phyloP scores from a whole-genome alignment of 2,797 vertebrate species.

The Pitangus sulphuratus region DNA sequence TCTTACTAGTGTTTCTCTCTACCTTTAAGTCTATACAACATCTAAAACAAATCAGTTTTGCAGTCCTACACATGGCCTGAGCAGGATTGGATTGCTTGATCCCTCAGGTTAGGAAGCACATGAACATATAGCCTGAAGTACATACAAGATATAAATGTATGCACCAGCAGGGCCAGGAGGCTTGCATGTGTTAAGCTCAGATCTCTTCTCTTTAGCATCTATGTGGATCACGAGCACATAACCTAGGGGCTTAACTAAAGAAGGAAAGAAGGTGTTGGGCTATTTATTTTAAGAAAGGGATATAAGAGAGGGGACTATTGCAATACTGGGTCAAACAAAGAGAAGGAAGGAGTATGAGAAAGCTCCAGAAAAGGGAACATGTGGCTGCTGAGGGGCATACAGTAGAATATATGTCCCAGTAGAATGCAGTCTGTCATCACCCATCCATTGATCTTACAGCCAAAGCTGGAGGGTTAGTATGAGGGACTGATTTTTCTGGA shows the following conservation, averaged over 20 bases:
- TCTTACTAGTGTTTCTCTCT: not conserved
- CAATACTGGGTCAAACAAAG: not conserved
- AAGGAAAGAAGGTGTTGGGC: not conserved
- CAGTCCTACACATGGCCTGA: not conserved
- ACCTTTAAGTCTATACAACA: not conserved
- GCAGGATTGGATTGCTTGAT: not conserved
- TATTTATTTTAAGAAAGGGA: not conserved
- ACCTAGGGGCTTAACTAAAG: not conserved
- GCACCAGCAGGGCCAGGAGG: not conserved
- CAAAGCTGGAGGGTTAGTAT: not conserved
- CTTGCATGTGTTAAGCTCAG: not conserved
- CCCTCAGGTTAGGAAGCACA: not conserved
- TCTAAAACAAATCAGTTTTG: not conserved
- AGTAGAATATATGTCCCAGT: not conserved
- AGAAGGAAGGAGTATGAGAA: not conserved
- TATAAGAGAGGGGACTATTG: not conserved
- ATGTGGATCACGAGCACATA: not conserved
- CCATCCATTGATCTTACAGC: not conserved
- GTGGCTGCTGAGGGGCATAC: accelerated
- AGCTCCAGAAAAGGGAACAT: not conserved
- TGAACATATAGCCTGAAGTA: not conserved
- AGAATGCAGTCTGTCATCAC: not conserved
- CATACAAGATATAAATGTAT: not conserved
- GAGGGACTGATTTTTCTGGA: not conserved
- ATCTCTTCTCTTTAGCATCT: not conserved